These are phyloP conservation scores for Diarsia dahlii DNA, from an alignment of 2,888 invertebrate genomes.

Conservation along the genomic window DNA sequence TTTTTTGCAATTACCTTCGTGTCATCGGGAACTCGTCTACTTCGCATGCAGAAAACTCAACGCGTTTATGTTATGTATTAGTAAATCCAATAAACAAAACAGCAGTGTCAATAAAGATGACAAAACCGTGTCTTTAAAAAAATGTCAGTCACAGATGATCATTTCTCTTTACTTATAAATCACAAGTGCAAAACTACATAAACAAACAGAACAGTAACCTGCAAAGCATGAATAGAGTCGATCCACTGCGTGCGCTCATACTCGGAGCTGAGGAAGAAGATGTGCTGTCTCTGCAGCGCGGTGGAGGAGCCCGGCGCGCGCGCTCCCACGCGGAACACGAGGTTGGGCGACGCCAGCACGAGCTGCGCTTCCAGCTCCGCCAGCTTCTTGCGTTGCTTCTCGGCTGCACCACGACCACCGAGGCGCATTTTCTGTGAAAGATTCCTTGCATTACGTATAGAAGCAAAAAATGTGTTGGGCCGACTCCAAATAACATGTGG, in stretches of 20 bases:
- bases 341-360: slow-evolving; percentile 97
- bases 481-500: too few relatives aligned
- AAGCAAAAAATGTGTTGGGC: too few relatives aligned
- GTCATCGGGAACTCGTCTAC: too few relatives aligned
- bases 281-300: slow-evolving; percentile 92
- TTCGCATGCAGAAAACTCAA: not conserved
- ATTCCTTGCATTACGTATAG: not conserved
- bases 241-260: slow-evolving; percentile 98
- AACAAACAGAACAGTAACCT: not conserved
- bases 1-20: too few relatives aligned
- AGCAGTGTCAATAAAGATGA: not conserved
- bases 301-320: slow-evolving; percentile 90
- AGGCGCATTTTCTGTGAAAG: slow-evolving; percentile 90
- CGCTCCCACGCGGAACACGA: slow-evolving; percentile 95
- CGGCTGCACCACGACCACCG: slow-evolving; percentile 92
- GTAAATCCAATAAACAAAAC: not conserved
- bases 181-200: not conserved
- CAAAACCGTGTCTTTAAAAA: too few relatives aligned
- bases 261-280: slow-evolving; percentile 98
- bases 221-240: slow-evolving; percentile 96
- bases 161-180: not conserved
- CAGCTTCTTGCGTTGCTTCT: slow-evolving; percentile 97
- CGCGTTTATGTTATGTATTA: not conserved
- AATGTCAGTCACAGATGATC: not conserved
- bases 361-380: slow-evolving; percentile 97